phyloP scores from a whole-genome alignment of 1,140 invertebrate genomes.

The Lerema accius region DNA sequence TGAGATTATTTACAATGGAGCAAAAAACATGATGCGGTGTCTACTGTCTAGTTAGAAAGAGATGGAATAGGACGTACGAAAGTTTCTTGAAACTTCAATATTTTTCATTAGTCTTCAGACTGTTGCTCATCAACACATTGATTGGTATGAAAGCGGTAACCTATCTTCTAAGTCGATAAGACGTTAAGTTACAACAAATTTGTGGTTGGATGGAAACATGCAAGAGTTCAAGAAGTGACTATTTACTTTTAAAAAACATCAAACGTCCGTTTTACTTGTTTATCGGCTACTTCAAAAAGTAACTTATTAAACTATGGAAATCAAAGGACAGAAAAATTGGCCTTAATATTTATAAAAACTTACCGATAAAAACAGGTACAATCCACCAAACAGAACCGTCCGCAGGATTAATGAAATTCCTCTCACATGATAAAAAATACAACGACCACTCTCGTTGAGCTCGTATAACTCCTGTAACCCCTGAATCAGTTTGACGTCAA shows the following conservation, averaged over 20 bases:
- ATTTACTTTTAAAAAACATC: no score
- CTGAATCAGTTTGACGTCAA: constrained; percentile 47
- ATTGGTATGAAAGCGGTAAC: no score
- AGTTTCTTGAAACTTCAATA: not conserved
- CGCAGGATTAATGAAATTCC: constrained; percentile 36
- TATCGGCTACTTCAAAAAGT: no score
- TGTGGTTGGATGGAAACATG: no score
- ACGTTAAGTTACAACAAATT: no score
- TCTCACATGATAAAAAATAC: constrained; percentile 33
- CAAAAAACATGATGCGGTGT: not conserved
- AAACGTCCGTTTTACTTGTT: no score
- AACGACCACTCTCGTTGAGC: constrained; percentile 21
- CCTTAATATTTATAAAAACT: constrained; percentile 23
- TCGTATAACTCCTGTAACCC: constrained; percentile 31
- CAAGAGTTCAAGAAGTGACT: no score
- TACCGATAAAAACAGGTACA: constrained; percentile 29
- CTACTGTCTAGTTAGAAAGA: not conserved
- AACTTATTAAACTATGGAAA: not conserved
- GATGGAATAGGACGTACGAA: not conserved
- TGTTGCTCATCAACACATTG: no score
- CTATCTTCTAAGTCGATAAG: no score
- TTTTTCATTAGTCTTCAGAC: no score
- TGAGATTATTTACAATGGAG: not conserved
- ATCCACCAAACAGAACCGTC: constrained; percentile 28
- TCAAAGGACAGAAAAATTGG: not conserved